Evolutionary conservation across 2,113 vertebrate genomes (phyloP), one percentile per base, ranked within the genome.

Genomic region (Chiloscyllium plagiosum): DNA sequence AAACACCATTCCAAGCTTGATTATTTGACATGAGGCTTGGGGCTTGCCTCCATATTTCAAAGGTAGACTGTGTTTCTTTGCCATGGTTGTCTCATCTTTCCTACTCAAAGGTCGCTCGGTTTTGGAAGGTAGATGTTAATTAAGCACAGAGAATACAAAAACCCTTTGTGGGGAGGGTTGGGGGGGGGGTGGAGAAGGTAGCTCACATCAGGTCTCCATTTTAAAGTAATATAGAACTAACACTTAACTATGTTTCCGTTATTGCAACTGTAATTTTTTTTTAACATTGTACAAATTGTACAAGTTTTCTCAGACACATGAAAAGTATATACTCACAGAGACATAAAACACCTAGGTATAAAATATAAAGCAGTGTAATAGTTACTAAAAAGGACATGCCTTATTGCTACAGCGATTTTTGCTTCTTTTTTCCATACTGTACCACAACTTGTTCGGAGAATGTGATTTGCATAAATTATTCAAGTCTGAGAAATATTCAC

Each of bases 301-400:
- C 97, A 97, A 97, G 96, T 97, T 97, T 97, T 97, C 96, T 97
- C 96, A 96, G 97, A 97, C 97, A 97, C 96, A 97, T 96, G 96
- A 96, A 97, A 97, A 97, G 96, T 97, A 97, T 97, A 97, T 97
- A 96, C 97, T 97, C 96, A 96, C 96, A 96, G 96, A 96, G 96
- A 97, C 97, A 97, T 96, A 97, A 97, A 97, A 97, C 97, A 97
- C 97, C 96, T 97, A 96, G 96, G 97, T 97, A 96, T 96, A 97
- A 97, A 97, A 97, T 96, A 96, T 97, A 97, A 97, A 97, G 97
- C 97, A 98, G 97, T 97, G 97, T 97, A 97, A 97, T 97, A 97
- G 96, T 97, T 97, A 97, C 97, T 97, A 97, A 97, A 97, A 97
- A 97, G 97, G 97, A 97, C 97, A 97, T 97, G 97, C 96, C 96